Conservation (phyloP, 2,888 invertebrate genomes). For the Lepidocyrtoides sp. region DNA sequence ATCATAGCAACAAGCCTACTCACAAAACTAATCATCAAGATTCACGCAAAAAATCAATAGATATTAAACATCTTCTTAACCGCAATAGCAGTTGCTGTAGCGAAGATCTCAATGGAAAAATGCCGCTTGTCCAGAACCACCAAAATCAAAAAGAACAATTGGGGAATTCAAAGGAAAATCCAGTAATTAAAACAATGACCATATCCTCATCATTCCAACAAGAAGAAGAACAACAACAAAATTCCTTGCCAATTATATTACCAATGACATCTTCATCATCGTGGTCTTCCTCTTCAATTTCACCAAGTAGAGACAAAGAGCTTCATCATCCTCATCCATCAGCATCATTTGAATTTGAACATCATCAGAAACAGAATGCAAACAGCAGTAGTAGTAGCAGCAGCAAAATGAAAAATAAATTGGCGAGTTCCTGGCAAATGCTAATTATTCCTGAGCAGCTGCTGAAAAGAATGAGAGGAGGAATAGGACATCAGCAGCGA, state of each 20-base stretch:
- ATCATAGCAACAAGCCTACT: neutral
- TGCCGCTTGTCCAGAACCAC: constrained; percentile 28
- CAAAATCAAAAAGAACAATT: neutral
- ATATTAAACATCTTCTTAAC: neutral
- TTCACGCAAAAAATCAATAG: neutral
- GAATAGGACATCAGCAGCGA: neutral
- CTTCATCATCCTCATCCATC: neutral
- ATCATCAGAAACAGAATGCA: neutral
- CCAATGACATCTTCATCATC: constrained; percentile 68
- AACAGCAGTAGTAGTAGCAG: neutral
- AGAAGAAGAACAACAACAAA: too few relatives aligned
- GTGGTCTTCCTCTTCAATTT: neutral
- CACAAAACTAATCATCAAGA: neutral
- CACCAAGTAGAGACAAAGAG: constrained; percentile 14
- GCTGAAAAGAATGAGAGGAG: constrained; percentile 17
- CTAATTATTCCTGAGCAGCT: constrained; percentile 69
- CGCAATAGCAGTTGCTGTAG: constrained; percentile 11
- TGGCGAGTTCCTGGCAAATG: constrained; percentile 39
- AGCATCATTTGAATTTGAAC: neutral
- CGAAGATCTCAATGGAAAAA: constrained; percentile 3
- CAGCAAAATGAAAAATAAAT: neutral
- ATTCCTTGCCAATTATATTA: constrained; percentile 28
- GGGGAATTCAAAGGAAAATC: neutral
- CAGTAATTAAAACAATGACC: neutral
- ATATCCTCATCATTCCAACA: constrained; percentile 7